Evolutionary conservation across 2,113 vertebrate genomes (phyloP).

Genomic region (Marmota monax): DNA sequence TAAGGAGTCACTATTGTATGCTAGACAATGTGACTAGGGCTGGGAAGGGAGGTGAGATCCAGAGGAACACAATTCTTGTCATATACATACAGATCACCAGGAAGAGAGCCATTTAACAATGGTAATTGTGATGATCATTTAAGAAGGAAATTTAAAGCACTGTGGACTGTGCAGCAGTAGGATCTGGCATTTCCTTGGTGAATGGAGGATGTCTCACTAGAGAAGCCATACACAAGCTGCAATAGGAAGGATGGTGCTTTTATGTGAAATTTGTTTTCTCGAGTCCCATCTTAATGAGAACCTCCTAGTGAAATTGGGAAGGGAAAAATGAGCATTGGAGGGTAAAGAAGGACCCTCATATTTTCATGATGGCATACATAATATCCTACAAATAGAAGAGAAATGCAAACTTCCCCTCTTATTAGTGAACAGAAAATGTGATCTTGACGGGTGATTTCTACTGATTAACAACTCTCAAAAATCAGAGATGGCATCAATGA

Average conservation of each 20-base stretch:
- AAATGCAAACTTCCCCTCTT: background rate
- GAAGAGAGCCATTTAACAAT: background rate
- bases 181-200: background rate
- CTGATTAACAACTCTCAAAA: background rate
- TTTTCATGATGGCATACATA: background rate
- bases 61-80: background rate
- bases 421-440: background rate
- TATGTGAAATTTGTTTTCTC: background rate
- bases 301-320: background rate
- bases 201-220: background rate
- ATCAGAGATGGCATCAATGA: background rate
- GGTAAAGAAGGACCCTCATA: background rate
- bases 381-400: background rate
- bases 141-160: no score
- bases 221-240: background rate
- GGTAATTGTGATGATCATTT: no score
- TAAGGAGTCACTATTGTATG: no score
- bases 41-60: background rate
- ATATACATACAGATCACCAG: no score
- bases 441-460: background rate
- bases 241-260: background rate
- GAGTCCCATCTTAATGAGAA: background rate
- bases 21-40: background rate
- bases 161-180: background rate
- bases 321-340: background rate